Evolutionary conservation across 37 sponge, comb jelly and placozoan species (phyloP).

Genomic region (Oopsacas minuta): DNA sequence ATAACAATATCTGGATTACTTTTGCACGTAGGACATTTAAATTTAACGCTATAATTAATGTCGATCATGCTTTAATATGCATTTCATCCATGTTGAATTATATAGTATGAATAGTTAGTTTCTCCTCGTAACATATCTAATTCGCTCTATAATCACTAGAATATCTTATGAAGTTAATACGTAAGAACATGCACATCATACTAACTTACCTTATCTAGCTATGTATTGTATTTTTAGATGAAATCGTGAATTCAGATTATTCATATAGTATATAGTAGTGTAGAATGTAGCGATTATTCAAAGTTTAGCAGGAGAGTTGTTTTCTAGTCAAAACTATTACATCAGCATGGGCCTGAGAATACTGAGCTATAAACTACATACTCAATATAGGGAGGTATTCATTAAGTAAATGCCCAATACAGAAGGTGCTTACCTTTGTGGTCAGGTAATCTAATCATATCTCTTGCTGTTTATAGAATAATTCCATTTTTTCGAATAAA

Average conservation of each 20-base stretch:
- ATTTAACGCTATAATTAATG: background rate
- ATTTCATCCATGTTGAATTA: background rate
- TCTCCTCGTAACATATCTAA: background rate
- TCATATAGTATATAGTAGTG: background rate
- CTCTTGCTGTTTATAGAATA: background rate
- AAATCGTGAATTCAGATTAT: background rate
- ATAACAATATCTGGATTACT: background rate
- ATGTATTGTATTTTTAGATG: conserved; percentile 4
- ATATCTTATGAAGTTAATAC: background rate
- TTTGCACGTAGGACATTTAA: background rate
- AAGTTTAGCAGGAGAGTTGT: background rate
- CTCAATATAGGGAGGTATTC: background rate
- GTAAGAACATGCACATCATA: background rate
- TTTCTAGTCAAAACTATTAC: background rate
- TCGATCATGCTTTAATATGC: background rate
- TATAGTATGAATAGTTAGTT: background rate
- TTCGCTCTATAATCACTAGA: background rate
- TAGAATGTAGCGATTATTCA: background rate
- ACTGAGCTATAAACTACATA: conserved; percentile 10
- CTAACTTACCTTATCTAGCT: background rate
- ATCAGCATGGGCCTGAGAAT: background rate
- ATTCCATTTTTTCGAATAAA: background rate
- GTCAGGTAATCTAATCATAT: background rate
- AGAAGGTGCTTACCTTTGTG: background rate
- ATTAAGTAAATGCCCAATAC: background rate